Evolutionary conservation across 2,888 invertebrate genomes (phyloP).

Genomic region (Diplazon laetatorius): DNA sequence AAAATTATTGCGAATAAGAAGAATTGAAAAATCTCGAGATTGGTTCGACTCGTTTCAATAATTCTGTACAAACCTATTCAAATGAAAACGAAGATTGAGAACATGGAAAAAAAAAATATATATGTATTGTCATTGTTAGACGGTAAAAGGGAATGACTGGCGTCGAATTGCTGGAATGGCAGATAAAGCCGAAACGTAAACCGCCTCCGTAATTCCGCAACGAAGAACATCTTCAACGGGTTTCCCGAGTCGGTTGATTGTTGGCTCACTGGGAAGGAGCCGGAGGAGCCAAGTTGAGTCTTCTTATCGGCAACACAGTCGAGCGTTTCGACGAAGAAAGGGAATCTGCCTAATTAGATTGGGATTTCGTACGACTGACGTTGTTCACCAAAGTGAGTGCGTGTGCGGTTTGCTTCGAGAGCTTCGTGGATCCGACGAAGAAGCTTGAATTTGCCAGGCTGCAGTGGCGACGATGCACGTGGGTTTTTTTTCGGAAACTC

Average conservation of each 20-base stretch:
- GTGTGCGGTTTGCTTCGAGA: conserved; percentile 15
- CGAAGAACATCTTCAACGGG: conserved; percentile 21
- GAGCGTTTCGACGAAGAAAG: conserved; percentile 10
- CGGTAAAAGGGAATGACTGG: conserved; percentile 2
- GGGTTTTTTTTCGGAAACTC: conserved; percentile 7
- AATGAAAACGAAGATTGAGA: neutral
- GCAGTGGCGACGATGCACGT: neutral
- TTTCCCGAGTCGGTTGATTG: conserved; percentile 2
- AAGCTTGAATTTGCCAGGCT: conserved; percentile 7
- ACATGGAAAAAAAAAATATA: no score
- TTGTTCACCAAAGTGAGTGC: no score
- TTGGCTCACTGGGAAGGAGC: neutral
- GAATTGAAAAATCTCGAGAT: no score
- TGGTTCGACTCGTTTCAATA: no score
- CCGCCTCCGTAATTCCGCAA: conserved; percentile 3
- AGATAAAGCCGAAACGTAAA: conserved; percentile 26
- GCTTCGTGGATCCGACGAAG: neutral
- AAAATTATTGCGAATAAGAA: conserved; percentile 5
- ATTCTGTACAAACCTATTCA: no score
- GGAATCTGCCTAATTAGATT: conserved; percentile 45
- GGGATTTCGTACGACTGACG: neutral
- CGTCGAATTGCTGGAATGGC: conserved; percentile 29
- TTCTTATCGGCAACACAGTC: conserved; percentile 16
- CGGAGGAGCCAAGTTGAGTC: no score
- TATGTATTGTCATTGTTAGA: neutral